Base-by-base conservation (phyloP, 2,797 vertebrate genomes). In the Thamnophis elegans region DNA sequence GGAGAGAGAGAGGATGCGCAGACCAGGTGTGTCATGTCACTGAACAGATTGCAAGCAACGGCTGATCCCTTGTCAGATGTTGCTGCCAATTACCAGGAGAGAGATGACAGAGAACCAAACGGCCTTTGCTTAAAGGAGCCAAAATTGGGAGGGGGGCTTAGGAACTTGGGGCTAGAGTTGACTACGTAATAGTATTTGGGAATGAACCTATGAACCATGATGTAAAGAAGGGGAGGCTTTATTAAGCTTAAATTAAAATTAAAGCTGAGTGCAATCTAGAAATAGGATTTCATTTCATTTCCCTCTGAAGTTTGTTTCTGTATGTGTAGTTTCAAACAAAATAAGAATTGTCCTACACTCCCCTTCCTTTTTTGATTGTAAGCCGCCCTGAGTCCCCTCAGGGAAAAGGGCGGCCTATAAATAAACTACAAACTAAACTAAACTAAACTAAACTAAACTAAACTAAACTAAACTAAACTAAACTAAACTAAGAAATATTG, bases 1-100 rank as follows among this genome's bases (percentile, higher is more conserved):
- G 95, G 90, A 92, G 92, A 28, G 87, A 91, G 90, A 89, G 91
- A 92, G 92, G 94, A 58, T 88, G 62, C 3, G 82, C 94, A 85
- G 93, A 94, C 36, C 42, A 94, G 94, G 91, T 95, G 54, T 94
- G 90, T 62, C 18, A 55, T 93, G 89, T 93, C 95, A 95, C 62
- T 55, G 88, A 94, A 91, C 78, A 47, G 89, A 93, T 16, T 4
- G 16, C 42, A 85, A 56, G 92, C 85, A 89, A 56, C 91, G 95
- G 78, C 86, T 92, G 90, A 94, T 51, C n/a, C 16, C 36, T 0
- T 1, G n/a, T 62, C 89, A 62, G 68, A 91, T 85, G 82, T 62
- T 91, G 78, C 87, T 9, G 1, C 36, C 89, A 78, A 68, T 90
- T 91, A 92, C 90, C 0, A 0, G 90, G 92, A 94, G 88, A 88